phyloP scores from a whole-genome alignment of 2,113 vertebrate species.

The Equus przewalskii region DNA sequence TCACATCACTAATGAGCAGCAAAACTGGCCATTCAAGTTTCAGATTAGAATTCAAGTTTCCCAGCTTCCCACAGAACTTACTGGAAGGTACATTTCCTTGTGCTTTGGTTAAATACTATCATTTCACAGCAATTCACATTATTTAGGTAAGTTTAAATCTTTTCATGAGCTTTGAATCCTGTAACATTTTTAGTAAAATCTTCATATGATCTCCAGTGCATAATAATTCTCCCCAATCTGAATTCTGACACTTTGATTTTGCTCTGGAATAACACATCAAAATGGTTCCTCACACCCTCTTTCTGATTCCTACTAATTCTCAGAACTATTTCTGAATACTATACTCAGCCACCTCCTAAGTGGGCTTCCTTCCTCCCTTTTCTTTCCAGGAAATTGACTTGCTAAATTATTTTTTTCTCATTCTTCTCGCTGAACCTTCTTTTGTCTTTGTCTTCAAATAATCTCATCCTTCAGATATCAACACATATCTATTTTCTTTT shows the following conservation, averaged over 20 bases:
- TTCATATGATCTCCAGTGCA: not conserved
- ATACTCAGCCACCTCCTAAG: not conserved
- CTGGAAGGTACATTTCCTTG: not conserved
- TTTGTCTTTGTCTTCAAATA: not conserved
- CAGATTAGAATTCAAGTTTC: not conserved
- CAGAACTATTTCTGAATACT: not conserved
- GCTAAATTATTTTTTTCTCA: not conserved
- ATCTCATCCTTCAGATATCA: not conserved
- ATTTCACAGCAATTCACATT: not conserved
- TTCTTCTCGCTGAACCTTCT: not conserved
- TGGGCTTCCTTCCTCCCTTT: not conserved
- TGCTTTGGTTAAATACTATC: not conserved
- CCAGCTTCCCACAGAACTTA: not conserved
- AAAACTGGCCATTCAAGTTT: not conserved
- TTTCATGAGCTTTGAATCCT: conserved; percentile 30
- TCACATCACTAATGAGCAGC: not conserved
- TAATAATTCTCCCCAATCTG: not conserved
- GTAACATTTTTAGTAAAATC: not conserved
- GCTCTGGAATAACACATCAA: not conserved
- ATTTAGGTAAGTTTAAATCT: not conserved
- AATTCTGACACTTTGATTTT: not conserved
- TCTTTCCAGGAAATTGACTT: not conserved
- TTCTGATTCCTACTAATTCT: not conserved
- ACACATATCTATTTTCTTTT: not conserved
- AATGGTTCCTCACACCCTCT: not conserved